Evolutionary conservation across 2,113 vertebrate genomes (phyloP), one percentile per base, ranked within the genome.

Genomic region (Butastur rufipennis): DNA sequence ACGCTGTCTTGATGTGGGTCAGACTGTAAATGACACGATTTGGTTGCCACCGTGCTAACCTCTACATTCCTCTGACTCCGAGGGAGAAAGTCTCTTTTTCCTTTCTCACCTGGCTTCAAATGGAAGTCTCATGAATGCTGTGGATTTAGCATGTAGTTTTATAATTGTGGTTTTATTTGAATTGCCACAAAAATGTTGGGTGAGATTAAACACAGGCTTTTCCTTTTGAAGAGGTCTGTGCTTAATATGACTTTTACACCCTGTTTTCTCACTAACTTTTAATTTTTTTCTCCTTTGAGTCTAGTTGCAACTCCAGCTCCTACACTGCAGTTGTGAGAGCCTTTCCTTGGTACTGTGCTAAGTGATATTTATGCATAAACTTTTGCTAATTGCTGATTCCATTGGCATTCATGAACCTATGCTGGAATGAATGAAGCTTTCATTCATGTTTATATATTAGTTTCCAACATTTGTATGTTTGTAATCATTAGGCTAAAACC

Each of bases 361-460:
- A 65, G 20, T 90, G 81, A 95, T 88, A 94, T 45, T 96, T 92
- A 93, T 83, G 90, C 70, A 86, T 58, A 73, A 94, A 94, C 40
- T 93, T 93, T 92, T 93, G n/a, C 66, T 96, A 94, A 95, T 93
- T 96, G 92, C 66, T 90, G 88, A 88, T 96, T 92, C 82, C 79
- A 72, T 52, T 75, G 66, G 61, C 74, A 95, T 93, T 95, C 92
- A 94, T 86, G 62, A 96, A 80, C 62, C 36, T 72, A 32, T 48
- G 61, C 34, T 82, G 71, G 87, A 87, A 95, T 62, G 90, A 95
- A 93, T 48, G 67, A 92, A 96, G 58, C 32, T 86, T 90, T 90
- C 87, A 73, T 92, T 97, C 95, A 96, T 97, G 95, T 97, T 95
- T 97, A 90, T 96, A 97, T 96, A 97, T 95, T 94, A 97, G 63